phyloP scores from a whole-genome alignment of 2,113 vertebrate species.

The Leucopternis melanops region DNA sequence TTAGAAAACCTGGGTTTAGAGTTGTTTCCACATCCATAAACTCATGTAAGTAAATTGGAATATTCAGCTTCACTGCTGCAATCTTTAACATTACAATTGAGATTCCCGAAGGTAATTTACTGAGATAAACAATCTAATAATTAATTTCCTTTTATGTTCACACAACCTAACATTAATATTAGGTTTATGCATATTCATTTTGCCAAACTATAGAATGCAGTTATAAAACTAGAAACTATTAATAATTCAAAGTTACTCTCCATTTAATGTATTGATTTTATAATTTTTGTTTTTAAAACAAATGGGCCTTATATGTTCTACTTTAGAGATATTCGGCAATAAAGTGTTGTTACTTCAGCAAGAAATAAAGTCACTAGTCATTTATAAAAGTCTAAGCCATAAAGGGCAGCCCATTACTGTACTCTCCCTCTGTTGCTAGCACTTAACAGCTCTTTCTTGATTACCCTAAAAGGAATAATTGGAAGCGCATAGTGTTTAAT shows the following conservation, averaged over 20 bases:
- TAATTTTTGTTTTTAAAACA: conserved; percentile 6
- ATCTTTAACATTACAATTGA: neutral
- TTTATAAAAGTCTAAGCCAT: neutral
- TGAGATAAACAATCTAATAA: neutral
- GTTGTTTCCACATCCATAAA: neutral
- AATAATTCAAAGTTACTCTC: conserved; percentile 15
- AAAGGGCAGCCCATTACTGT: neutral
- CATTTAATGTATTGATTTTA: neutral
- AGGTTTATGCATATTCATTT: neutral
- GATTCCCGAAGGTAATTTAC: neutral
- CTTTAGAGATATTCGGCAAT: neutral
- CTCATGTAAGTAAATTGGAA: neutral
- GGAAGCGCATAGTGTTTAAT: neutral
- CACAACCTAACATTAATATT: neutral
- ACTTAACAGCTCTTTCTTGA: neutral
- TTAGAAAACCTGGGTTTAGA: neutral
- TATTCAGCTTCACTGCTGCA: neutral
- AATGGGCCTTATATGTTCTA: neutral
- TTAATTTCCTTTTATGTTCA: neutral
- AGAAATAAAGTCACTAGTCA: neutral
- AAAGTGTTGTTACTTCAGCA: neutral
- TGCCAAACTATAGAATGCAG: neutral
- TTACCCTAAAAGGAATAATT: neutral
- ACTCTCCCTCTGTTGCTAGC: neutral
- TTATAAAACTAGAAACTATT: neutral